Evolutionary conservation across 2,113 vertebrate genomes (phyloP).

Genomic region (Chaenogobius annularis): DNA sequence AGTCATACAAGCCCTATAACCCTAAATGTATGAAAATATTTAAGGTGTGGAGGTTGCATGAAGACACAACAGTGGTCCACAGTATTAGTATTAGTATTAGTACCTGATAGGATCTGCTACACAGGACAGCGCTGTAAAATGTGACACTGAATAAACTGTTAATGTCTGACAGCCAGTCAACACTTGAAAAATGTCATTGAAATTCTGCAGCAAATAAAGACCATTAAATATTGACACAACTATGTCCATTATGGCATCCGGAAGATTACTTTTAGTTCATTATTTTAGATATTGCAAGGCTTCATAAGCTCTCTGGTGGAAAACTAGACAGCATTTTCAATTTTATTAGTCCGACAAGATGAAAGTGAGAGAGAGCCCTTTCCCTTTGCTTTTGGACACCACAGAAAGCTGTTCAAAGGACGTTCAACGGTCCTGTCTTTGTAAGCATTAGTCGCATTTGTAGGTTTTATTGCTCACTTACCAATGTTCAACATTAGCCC

Average conservation of each 20-base stretch:
- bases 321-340: neutral
- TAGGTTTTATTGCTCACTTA: neutral
- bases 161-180: slow-evolving; percentile 23
- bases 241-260: slow-evolving; percentile 13
- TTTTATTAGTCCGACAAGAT: slow-evolving; percentile 24
- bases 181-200: slow-evolving; percentile 23
- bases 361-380: slow-evolving; percentile 18
- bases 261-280: neutral
- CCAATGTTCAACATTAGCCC: neutral
- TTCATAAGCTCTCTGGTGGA: slow-evolving; percentile 9
- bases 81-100: slow-evolving; percentile 54
- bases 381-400: slow-evolving; percentile 7
- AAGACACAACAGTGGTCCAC: neutral
- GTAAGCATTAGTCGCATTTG: slow-evolving; percentile 9
- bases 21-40: too few relatives aligned
- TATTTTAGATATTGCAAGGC: neutral
- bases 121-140: slow-evolving; percentile 38
- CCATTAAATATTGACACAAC: slow-evolving; percentile 16
- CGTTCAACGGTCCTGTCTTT: slow-evolving; percentile 13
- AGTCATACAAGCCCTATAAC: too few relatives aligned
- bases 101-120: slow-evolving; percentile 41
- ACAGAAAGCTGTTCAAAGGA: slow-evolving; percentile 9
- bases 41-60: too few relatives aligned
- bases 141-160: slow-evolving; percentile 33
- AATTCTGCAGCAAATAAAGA: slow-evolving; percentile 6